phyloP scores from a whole-genome alignment of 2,797 vertebrate species.

The Buceros bicornis region DNA sequence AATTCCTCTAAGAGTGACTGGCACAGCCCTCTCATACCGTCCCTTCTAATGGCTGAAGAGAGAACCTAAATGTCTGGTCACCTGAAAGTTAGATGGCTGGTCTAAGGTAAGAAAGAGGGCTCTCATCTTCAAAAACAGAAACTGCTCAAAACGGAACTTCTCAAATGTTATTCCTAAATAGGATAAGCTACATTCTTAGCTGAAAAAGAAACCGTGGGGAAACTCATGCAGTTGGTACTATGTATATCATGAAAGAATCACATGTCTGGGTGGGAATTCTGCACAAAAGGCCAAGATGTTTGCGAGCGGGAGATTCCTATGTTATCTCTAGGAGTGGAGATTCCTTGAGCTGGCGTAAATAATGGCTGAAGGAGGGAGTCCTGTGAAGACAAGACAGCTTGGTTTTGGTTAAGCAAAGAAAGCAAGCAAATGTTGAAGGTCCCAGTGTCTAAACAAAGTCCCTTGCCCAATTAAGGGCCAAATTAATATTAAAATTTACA shows the following conservation, averaged over 20 bases:
- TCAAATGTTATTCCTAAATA: neutral
- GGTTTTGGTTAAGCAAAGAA: too few relatives aligned
- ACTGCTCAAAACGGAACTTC: neutral
- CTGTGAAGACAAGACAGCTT: too few relatives aligned
- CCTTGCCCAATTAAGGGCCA: too few relatives aligned
- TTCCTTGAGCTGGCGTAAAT: too few relatives aligned
- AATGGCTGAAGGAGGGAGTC: too few relatives aligned
- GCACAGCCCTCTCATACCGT: neutral
- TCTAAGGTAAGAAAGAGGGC: neutral
- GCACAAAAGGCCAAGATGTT: too few relatives aligned
- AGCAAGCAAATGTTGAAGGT: too few relatives aligned
- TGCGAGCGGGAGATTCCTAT: too few relatives aligned
- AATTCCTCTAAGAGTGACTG: neutral
- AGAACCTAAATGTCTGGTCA: neutral
- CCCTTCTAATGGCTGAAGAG: neutral
- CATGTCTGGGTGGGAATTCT: neutral
- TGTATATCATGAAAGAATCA: neutral
- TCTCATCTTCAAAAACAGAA: neutral
- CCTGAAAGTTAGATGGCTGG: neutral
- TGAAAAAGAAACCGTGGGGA: neutral
- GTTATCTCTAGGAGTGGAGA: too few relatives aligned
- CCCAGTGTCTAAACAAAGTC: too few relatives aligned
- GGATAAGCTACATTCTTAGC: neutral
- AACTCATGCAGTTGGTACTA: neutral
- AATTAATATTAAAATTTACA: too few relatives aligned